phyloP scores from a whole-genome alignment of 2,113 vertebrate genomes.

The Nematolebias whitei region DNA sequence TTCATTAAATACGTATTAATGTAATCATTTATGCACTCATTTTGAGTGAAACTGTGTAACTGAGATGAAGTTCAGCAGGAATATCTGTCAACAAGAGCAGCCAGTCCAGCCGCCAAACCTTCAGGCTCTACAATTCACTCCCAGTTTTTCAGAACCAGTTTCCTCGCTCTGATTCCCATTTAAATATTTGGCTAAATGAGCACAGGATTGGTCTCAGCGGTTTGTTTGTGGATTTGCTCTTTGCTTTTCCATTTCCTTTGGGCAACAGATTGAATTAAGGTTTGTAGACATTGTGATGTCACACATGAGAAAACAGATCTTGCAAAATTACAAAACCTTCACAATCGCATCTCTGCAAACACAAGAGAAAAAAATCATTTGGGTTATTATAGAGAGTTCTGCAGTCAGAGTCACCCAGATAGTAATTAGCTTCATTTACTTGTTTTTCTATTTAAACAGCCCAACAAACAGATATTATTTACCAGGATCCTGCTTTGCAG shows the following conservation, averaged over 20 bases:
- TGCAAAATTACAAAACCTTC: slow-evolving; percentile 75
- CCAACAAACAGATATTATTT: slow-evolving; percentile 70
- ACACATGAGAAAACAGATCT: slow-evolving; percentile 78
- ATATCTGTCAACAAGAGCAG: slow-evolving; percentile 50
- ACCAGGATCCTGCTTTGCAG: slow-evolving; percentile 43
- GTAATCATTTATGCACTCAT: no score
- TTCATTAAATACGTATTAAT: no score
- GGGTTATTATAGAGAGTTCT: slow-evolving; percentile 53
- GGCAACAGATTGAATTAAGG: slow-evolving; percentile 82
- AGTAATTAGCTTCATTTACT: slow-evolving; percentile 77
- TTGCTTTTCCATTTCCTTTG: slow-evolving; percentile 81
- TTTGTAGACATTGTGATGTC: slow-evolving; percentile 78
- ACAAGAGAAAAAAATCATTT: slow-evolving; percentile 55
- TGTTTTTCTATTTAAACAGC: slow-evolving; percentile 70
- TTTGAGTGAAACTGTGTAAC: slow-evolving; percentile 43
- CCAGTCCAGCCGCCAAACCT: slow-evolving; percentile 60
- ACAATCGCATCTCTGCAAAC: slow-evolving; percentile 81
- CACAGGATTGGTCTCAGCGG: slow-evolving; percentile 71
- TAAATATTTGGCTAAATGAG: slow-evolving; percentile 82
- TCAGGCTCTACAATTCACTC: slow-evolving; percentile 66
- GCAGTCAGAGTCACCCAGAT: slow-evolving; percentile 60
- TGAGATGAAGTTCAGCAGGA: slow-evolving; percentile 53
- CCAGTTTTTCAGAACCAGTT: slow-evolving; percentile 70
- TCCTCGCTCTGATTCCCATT: slow-evolving; percentile 78
- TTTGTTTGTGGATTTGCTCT: slow-evolving; percentile 83